Percentiles rank a stretch among this genome's conserved stretches.
phyloP scores from a whole-genome alignment of 2,888 invertebrate species.

The Bombylius discolor region DNA sequence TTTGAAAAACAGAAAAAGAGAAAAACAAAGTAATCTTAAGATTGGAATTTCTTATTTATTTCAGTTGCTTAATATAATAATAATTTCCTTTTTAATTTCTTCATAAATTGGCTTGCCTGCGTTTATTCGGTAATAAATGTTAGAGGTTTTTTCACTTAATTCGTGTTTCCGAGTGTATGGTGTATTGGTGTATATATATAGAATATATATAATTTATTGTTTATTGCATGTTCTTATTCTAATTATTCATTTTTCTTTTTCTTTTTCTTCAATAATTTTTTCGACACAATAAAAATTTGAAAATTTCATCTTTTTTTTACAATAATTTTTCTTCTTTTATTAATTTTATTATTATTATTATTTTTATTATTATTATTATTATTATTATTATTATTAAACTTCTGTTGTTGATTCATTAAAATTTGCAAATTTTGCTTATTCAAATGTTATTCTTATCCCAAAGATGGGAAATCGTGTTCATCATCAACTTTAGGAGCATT shows the following conservation, averaged over 20 bases:
- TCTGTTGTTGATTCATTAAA: background rate
- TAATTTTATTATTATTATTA: background rate
- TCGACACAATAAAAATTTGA: too few relatives aligned
- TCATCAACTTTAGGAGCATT: slow-evolving; percentile 82
- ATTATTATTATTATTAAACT: background rate
- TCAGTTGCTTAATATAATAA: background rate
- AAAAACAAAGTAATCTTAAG: background rate
- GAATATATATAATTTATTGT: background rate
- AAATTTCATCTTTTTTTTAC: background rate
- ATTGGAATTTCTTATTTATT: background rate
- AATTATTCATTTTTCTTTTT: background rate
- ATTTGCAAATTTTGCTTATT: background rate
- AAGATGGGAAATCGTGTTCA: slow-evolving; percentile 89
- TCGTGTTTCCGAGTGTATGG: background rate
- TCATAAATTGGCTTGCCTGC: background rate
- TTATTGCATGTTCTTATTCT: background rate
- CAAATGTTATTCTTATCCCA: slow-evolving; percentile 47
- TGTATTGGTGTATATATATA: background rate
- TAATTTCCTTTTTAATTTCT: too few relatives aligned
- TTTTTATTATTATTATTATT: background rate
- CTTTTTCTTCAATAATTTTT: too few relatives aligned
- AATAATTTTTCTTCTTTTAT: background rate
- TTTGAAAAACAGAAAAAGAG: background rate
- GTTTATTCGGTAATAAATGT: background rate
- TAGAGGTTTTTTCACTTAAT: background rate